Evolutionary conservation across 2,888 invertebrate genomes (phyloP).

Genomic region (Danaus chrysippus): DNA sequence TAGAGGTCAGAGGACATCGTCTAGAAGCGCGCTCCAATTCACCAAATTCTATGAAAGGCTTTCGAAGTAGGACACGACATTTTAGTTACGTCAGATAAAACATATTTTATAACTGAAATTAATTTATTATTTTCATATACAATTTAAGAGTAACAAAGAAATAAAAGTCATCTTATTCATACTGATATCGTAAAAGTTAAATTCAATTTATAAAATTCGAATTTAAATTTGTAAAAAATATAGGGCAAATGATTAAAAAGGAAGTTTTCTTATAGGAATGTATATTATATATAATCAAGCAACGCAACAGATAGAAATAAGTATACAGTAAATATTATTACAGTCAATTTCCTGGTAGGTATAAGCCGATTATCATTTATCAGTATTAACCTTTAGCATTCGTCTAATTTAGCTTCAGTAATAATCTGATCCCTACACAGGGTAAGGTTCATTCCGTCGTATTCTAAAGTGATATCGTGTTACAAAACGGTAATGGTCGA

Average conservation of each 20-base stretch:
- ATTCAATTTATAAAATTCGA: no score
- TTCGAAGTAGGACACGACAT: background rate
- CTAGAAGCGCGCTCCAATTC: slow-evolving; percentile 8
- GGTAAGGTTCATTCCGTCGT: slow-evolving; percentile 1
- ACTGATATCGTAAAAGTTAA: no score
- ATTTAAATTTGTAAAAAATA: no score
- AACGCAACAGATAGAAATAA: no score
- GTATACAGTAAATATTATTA: no score
- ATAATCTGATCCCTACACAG: slow-evolving; percentile 1
- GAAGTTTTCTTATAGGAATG: no score
- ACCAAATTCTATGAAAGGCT: slow-evolving; percentile 3
- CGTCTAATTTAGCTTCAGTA: background rate
- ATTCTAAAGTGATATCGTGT: slow-evolving; percentile 27
- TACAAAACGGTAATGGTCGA: slow-evolving; percentile 45
- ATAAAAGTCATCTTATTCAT: no score
- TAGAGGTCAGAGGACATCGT: background rate
- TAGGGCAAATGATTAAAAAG: no score
- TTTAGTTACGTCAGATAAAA: background rate
- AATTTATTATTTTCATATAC: background rate
- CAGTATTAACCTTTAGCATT: slow-evolving; percentile 5
- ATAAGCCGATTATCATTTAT: background rate
- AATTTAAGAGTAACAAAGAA: no score
- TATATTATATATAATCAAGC: no score
- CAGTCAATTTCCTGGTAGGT: no score
- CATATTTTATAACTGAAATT: background rate